Evolutionary conservation across 2,797 vertebrate species (phyloP), one percentile per base, ranked within the genome.

Genomic region (Gadopsis marmoratus): DNA sequence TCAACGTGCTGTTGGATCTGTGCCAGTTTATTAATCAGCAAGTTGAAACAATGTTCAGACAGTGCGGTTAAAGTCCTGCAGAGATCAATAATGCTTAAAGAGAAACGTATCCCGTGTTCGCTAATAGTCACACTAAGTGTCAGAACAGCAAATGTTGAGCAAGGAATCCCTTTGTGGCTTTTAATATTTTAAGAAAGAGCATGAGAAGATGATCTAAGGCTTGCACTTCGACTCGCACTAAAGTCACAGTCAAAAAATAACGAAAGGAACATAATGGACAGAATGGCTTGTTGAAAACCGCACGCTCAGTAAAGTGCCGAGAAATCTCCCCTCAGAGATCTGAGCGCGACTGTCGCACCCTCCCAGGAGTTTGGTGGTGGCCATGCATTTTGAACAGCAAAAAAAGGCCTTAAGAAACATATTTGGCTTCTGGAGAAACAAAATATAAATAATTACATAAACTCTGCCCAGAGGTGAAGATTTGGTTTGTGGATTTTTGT

Each of bases 401-500:
- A 66, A 23, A 37, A 29, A 66, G n/a, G 59, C 48, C 8, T 26
- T 3, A n/a, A 76, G 50, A 54, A 58, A 81, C 82, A 81, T 63
- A 76, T 78, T 71, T 73, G 61, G 13, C 19, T 83, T 71, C 23
- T 51, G 0, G 0, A 73, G 64, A 74, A 33, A 66, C 78, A 23
- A 75, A 76, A 83, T 76, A 87, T 84, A 29, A 74, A 88, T 55
- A 37, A 64, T 47, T 13, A 66, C 37, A 78, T 55, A 11, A 65
- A 68, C 58, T 62, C 19, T 43, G 60, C 53, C 60, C 58, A 61
- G 73, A 55, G 33, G 62, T 6, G 41, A 54, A 39, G 60, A 54
- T 43, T 63, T 9, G 17, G 23, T 60, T 63, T 58, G 69, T 65
- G 61, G 54, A 67, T 62, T 56, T 54, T 39, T 53, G 45, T 61